These are phyloP conservation scores for Acrossocheilus wenchowensis DNA, from an alignment of 2,797 vertebrate species.

Conservation along the genomic window DNA sequence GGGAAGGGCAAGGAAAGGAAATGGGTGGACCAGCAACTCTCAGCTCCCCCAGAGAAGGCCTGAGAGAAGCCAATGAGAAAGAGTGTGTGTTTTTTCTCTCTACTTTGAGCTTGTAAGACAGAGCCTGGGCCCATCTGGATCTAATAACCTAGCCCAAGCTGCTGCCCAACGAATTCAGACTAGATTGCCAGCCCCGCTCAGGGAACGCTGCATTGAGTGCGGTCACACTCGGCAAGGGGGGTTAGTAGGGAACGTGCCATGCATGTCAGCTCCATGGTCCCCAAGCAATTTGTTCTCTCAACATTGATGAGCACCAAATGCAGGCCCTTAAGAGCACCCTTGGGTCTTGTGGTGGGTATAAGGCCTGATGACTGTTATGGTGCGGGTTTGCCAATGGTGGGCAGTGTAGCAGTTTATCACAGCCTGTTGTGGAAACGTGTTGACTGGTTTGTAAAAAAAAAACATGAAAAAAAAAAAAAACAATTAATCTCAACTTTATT, in stretches of 20 bases:
- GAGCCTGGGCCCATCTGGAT: slow-evolving; percentile 80
- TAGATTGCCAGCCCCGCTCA: slow-evolving; percentile 74
- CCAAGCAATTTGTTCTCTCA: slow-evolving; percentile 59
- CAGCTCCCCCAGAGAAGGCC: slow-evolving; percentile 78
- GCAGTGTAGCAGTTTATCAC: slow-evolving; percentile 69
- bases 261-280: slow-evolving; percentile 58
- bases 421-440: not conserved
- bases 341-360: slow-evolving; percentile 61
- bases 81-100: slow-evolving; percentile 46
- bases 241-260: slow-evolving; percentile 54
- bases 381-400: slow-evolving; percentile 71
- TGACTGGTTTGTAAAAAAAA: not conserved
- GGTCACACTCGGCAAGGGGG: slow-evolving; percentile 67
- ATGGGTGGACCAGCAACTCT: slow-evolving; percentile 87
- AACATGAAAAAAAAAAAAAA: too few relatives aligned
- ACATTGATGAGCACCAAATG: slow-evolving; percentile 64
- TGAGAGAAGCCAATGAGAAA: slow-evolving; percentile 65
- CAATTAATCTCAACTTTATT: not conserved
- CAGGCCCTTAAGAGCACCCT: slow-evolving; percentile 52
- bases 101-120: slow-evolving; percentile 72
- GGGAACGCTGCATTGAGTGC: slow-evolving; percentile 69
- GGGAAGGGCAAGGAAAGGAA: slow-evolving; percentile 95
- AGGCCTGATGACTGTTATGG: slow-evolving; percentile 60
- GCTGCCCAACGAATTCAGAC: slow-evolving; percentile 64
- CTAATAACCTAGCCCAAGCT: slow-evolving; percentile 78